Base-by-base conservation (phyloP, 2,113 vertebrate genomes). In the Falco punctatus region DNA sequence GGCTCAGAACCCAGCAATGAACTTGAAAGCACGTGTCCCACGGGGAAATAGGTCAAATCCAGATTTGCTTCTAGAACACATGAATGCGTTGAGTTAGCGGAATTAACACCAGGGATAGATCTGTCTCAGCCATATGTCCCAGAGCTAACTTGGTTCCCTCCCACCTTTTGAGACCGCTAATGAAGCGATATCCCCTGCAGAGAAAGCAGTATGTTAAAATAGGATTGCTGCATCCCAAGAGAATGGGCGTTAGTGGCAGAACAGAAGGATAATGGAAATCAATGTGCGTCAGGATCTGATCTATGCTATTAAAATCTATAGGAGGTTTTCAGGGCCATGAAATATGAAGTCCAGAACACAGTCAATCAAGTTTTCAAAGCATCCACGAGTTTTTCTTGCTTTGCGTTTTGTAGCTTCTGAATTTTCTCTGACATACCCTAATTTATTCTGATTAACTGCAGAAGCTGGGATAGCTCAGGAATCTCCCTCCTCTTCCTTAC, bases 51-150 rank as follows among this genome's bases (percentile, higher is more conserved):
- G 67, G 71, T 62, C 90, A 66, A 13, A 44, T 57, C 59, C 64
- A 62, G 52, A 8, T 59, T 19, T 40, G 38, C 33, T 84, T 33
- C 42, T 21, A 57, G 78, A 85, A 17, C 22, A 10, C 4, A 3
- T 5, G 40, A 35, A 20, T 21, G 17, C 26, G 13, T 14, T 20
- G 54, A 35, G 33, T 23, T 35, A 69, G 23, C 0, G 6, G 77
- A 44, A 27, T 42, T 61, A 64, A 17, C 40, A 19, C 46, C 38
- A 32, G 84, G 87, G 62, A 71, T 14, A 66, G 90, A 81, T 93
- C 69, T 81, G 59, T 55, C 91, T 89, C 74, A 73, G 51, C 91
- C 81, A 44, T 32, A 40, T 59, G 44, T 93, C 91, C 94, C 58
- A 42, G 55, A 87, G 90, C 81, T 67, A 28, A 80, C 64, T 92